Base-by-base conservation (phyloP, 2,113 vertebrate species). In the Vulpes ferrilata region DNA sequence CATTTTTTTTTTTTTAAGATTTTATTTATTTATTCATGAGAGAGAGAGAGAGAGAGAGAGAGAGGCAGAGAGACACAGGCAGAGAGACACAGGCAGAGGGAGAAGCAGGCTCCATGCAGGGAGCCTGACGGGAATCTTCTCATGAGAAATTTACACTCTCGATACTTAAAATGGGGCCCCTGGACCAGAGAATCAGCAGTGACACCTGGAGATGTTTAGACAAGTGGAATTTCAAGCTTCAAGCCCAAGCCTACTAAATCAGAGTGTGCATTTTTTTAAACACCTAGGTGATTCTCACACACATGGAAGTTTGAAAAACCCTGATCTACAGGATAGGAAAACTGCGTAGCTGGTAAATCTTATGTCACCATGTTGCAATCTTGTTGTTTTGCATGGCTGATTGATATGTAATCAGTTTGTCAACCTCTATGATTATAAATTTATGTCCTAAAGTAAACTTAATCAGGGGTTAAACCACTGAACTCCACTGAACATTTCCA, bases 371-470 rank as follows among this genome's bases (percentile, higher is more conserved):
- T 69, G 81, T 87, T 74, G 82, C 86, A 89, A 87, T 93, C 79
- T 73, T 78, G 78, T 27, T 90, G 62, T 92, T 78, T 79, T 86
- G 90, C 51, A 23, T 79, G 88, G 43, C 59, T 81, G 88, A 84
- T n/a, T 90, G 88, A 86, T 92, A 55, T 62, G 62, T 82, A 73
- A 82, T 88, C 51, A 88, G n/a, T 96, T 82, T 94, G 57, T 92
- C 67, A 89, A 32, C 51, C 27, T 95, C 67, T 93, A 11, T 73
- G 88, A 69, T 78, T 79, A 79, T 10, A 27, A 92, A 86, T 91
- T 85, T 88, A 74, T 84, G 73, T 91, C n/a, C 51, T 11, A 92
- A 94, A 93, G 94, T 67, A 94, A 95, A 96, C 59, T 97, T 60
- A 64, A 4, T 83, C 79, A 65, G 48, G 51, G n/a, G 60, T 89